phyloP scores from a whole-genome alignment of 2,113 vertebrate species.

The Lipotes vexillifer region DNA sequence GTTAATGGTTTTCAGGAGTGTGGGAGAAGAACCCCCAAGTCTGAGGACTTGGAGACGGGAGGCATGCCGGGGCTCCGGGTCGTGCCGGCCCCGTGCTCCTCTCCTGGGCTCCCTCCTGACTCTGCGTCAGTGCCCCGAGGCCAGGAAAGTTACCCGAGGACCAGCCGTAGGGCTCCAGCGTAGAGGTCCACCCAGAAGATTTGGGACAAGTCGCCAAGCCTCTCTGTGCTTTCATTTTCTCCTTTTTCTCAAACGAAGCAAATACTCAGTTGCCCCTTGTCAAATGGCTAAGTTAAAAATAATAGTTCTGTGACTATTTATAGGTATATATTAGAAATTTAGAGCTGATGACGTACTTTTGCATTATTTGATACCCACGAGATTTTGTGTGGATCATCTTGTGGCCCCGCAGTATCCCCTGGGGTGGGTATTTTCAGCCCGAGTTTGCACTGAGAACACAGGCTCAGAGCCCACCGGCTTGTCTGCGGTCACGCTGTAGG shows the following conservation, averaged over 20 bases:
- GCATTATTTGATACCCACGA: background rate
- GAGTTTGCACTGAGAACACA: background rate
- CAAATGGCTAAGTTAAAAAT: background rate
- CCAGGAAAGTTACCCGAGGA: background rate
- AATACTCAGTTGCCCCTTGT: background rate
- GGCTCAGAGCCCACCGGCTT: background rate
- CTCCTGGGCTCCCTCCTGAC: background rate
- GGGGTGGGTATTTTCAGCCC: background rate
- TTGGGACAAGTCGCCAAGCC: background rate
- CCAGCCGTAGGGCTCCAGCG: fast-evolving
- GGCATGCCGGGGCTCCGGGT: background rate
- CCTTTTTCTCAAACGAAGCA: background rate
- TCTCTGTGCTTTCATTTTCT: background rate
- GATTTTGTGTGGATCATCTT: background rate
- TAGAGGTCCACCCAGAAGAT: background rate
- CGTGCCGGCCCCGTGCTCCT: background rate
- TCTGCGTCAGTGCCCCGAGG: background rate
- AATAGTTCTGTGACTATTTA: background rate
- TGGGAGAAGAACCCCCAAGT: background rate
- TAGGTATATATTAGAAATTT: background rate
- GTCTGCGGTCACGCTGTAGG: background rate
- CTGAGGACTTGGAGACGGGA: background rate
- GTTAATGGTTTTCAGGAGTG: background rate
- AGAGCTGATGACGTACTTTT: background rate
- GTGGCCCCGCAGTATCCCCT: background rate